Base-by-base conservation (phyloP, 2,113 vertebrate species). In the Butorides virescens region DNA sequence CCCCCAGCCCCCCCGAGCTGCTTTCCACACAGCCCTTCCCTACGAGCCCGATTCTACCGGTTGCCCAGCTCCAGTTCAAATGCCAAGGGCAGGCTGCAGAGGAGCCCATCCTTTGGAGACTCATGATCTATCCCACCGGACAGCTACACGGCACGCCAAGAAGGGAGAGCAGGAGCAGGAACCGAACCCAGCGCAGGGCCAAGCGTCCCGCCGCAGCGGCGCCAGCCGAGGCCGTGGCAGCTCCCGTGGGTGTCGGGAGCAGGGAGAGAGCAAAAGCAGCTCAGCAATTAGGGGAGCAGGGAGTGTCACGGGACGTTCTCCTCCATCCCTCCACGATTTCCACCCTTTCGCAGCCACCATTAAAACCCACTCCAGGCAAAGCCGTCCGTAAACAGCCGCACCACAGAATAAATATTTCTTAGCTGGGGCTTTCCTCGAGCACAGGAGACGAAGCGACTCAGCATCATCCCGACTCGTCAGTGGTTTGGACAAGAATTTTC, bases 71-170 rank as follows among this genome's bases (percentile, higher is more conserved):
- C 7, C 13, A 15, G 29, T 8, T 68, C 63, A 6, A 44, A 26
- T 1, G 5, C n/a, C 55, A n/a, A 9, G 37, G 25, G 7, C 0
- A 6, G 47, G 27, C 49, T 93, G 37, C 5, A 0, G 0, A 11
- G 13, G 58, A 63, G 17, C n/a, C 7, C 5, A 22, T 8, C 63
- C 32, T 36, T n/a, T 14, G 36, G 53, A n/a, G 52, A 21, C 1
- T 5, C 25, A 4, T 0, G 12, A 22, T 11, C 42, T 2, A 1
- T 19, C 67, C 34, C 32, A 23, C n/a, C 73, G 46, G 65, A 16
- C 10, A 39, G 29, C 42, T 11, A 10, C 1, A 4, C 12, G 18
- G 19, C 19, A 18, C 4, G 27, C 22, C 2, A 4, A 14, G 37
- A 23, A 32, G 23, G 61, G 25, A 66, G 37, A 47, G 12, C 10